phyloP scores from a whole-genome alignment of 2,797 vertebrate genomes.

The Hoplostethus mediterraneus region DNA sequence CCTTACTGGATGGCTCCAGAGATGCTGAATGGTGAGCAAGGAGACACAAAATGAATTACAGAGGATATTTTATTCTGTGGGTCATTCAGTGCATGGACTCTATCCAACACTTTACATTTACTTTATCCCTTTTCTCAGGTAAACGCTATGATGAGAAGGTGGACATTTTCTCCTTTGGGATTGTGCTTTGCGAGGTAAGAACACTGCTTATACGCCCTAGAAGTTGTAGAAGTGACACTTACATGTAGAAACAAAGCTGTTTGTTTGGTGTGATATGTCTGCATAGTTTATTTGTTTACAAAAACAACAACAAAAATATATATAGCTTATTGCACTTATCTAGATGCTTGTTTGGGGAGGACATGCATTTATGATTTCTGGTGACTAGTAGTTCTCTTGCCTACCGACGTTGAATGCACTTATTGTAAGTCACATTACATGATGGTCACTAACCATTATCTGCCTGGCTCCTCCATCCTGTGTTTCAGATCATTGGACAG shows the following conservation, averaged over 20 bases:
- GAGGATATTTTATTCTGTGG: neutral
- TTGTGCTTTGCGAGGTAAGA: constrained; percentile 94
- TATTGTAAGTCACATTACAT: too few relatives aligned
- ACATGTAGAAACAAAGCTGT: neutral
- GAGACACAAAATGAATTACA: neutral
- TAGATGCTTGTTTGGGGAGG: too few relatives aligned
- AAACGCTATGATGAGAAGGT: constrained; percentile 96
- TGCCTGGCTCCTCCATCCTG: neutral
- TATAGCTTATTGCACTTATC: too few relatives aligned
- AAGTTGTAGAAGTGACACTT: neutral
- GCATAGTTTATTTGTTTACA: too few relatives aligned
- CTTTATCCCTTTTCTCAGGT: constrained; percentile 76
- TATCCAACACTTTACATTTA: constrained; percentile 9
- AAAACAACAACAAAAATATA: too few relatives aligned
- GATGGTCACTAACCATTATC: neutral
- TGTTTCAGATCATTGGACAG: constrained; percentile 93
- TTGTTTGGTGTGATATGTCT: too few relatives aligned
- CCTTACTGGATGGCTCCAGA: constrained; percentile 98
- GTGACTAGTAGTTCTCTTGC: too few relatives aligned
- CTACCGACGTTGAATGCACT: too few relatives aligned
- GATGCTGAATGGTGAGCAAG: constrained; percentile 92
- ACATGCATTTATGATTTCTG: too few relatives aligned
- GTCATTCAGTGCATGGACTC: neutral
- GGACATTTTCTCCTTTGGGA: constrained; percentile 96
- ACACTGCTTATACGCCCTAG: neutral